These are phyloP conservation scores for Erebia palarica DNA, from an alignment of 2,888 invertebrate species.

Conservation along the genomic window DNA sequence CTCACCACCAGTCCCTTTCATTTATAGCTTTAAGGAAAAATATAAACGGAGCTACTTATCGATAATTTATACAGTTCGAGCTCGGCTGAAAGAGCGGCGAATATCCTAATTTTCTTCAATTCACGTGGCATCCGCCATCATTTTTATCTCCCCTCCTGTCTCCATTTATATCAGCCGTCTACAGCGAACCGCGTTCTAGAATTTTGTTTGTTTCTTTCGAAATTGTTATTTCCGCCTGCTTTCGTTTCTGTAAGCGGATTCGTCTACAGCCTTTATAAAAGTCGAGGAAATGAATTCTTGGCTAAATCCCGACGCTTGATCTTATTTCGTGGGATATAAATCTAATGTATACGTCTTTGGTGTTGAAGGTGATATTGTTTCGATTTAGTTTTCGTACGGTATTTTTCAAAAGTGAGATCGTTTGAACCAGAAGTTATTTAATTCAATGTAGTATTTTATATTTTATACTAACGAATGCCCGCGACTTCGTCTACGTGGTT, in stretches of 20 bases:
- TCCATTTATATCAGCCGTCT: constrained; percentile 74
- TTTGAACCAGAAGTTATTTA: too few species aligned
- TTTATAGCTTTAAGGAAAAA: constrained; percentile 19
- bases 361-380: constrained; percentile 23
- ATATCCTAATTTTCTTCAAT: constrained; percentile 78
- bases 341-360: constrained; percentile 47
- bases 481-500: too few species aligned
- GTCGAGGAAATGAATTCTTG: constrained; percentile 73
- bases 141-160: constrained; percentile 79
- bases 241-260: constrained; percentile 76
- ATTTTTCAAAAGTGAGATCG: neutral
- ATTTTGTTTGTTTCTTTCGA: constrained; percentile 79
- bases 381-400: constrained; percentile 8
- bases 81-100: constrained; percentile 67
- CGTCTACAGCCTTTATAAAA: constrained; percentile 69
- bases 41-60: constrained; percentile 52
- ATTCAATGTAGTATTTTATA: too few species aligned
- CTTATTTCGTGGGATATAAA: constrained; percentile 59
- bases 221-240: constrained; percentile 80
- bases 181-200: constrained; percentile 71
- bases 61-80: constrained; percentile 68
- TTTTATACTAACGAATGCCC: too few species aligned
- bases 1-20: constrained; percentile 11
- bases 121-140: constrained; percentile 78
- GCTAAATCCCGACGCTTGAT: constrained; percentile 67